These are phyloP conservation scores for Mesitornis unicolor DNA, from an alignment of 2,113 vertebrate species.

Conservation along the genomic window DNA sequence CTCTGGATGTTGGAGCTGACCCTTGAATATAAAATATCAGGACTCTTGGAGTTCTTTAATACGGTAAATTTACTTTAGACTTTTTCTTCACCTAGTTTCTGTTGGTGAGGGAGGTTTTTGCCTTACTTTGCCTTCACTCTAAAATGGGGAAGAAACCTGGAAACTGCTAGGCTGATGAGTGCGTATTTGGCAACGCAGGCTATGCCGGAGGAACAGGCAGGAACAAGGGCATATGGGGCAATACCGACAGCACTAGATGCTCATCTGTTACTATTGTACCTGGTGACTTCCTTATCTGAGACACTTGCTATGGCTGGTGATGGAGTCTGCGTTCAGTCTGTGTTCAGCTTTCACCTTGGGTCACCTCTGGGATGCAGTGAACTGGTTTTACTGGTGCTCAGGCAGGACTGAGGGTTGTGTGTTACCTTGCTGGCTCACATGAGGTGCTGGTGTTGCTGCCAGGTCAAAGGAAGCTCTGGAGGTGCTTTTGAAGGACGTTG, in stretches of 20 bases:
- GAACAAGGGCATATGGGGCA: background rate
- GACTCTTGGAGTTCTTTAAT: background rate
- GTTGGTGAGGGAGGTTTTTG: too few species aligned
- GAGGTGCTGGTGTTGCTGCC: background rate
- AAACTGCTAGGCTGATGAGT: background rate
- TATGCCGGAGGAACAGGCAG: accelerated
- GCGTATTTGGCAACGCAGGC: too few species aligned
- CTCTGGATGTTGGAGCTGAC: background rate
- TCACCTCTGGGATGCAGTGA: background rate
- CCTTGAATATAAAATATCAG: background rate
- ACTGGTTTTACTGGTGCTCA: accelerated
- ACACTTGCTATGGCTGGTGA: background rate
- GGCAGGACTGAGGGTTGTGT: background rate
- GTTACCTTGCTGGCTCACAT: background rate
- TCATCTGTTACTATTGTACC: background rate
- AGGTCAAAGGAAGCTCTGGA: background rate
- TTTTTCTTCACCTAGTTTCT: background rate
- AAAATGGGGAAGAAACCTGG: background rate
- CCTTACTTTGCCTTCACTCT: background rate
- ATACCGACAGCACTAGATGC: too few species aligned
- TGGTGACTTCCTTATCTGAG: background rate
- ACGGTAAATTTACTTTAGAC: too few species aligned
- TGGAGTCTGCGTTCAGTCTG: background rate
- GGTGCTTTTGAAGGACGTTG: background rate
- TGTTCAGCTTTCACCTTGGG: accelerated